These are phyloP conservation scores for Rapana venosa DNA, from an alignment of 2,888 invertebrate genomes.

Conservation along the genomic window DNA sequence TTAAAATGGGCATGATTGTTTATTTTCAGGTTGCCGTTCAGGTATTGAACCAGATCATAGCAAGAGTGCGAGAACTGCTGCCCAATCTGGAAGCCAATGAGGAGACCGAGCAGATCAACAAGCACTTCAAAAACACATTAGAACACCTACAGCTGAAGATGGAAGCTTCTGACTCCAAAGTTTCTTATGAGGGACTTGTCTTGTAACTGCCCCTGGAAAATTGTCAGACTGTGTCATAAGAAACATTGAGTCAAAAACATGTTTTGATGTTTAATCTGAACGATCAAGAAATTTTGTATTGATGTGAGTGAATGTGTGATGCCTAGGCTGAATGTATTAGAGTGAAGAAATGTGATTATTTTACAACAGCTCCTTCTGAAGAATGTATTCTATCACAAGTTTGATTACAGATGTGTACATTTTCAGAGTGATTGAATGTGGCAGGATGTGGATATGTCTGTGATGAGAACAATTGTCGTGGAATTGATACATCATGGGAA, in stretches of 20 bases:
- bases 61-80: constrained; percentile 94
- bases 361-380: background rate
- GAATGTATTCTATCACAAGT: background rate
- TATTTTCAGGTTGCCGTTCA: constrained; percentile 83
- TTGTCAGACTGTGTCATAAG: background rate
- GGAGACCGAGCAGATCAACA: constrained; percentile 97
- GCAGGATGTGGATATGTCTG: background rate
- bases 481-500: background rate
- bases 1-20: background rate
- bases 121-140: constrained; percentile 87
- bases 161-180: constrained; percentile 65
- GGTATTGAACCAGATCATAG: constrained; percentile 87
- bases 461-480: background rate
- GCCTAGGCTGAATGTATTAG: no score
- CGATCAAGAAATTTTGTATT: no score
- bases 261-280: background rate
- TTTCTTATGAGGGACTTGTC: constrained; percentile 70
- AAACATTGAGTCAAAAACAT: background rate
- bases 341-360: no score
- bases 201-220: constrained; percentile 52
- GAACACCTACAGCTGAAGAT: constrained; percentile 73
- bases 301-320: no score
- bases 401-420: background rate
- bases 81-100: constrained; percentile 95
- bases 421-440: background rate